phyloP scores from a whole-genome alignment of 2,888 invertebrate genomes.

The Platycheirus rosarum region DNA sequence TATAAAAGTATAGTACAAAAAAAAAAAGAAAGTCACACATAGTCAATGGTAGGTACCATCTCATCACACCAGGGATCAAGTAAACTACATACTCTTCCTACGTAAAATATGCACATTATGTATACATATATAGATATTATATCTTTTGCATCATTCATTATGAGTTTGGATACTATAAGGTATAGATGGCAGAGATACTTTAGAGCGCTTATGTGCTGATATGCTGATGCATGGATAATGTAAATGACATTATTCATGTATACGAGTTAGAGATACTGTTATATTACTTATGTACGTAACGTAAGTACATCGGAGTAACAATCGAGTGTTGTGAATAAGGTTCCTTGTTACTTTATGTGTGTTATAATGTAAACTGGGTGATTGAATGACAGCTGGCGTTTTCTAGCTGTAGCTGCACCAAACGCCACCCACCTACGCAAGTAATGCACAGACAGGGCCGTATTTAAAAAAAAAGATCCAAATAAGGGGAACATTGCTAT shows the following conservation, averaged over 20 bases:
- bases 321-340: slow-evolving; percentile 25
- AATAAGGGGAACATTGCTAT: not conserved
- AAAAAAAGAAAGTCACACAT: slow-evolving; percentile 19
- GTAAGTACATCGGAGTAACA: slow-evolving; percentile 23
- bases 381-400: slow-evolving; percentile 68
- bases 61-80: slow-evolving; percentile 23
- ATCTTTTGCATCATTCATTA: slow-evolving; percentile 52
- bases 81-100: slow-evolving; percentile 26
- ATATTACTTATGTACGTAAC: not conserved
- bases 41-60: not conserved
- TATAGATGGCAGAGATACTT: not conserved
- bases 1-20: not conserved
- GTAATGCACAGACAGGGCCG: slow-evolving; percentile 2
- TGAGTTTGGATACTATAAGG: slow-evolving; percentile 27
- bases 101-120: slow-evolving; percentile 58
- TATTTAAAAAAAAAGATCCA: not conserved
- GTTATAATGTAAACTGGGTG: slow-evolving; percentile 58
- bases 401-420: slow-evolving; percentile 2
- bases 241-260: slow-evolving; percentile 56
- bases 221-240: slow-evolving; percentile 36
- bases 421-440: slow-evolving; percentile 20
- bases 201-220: slow-evolving; percentile 18
- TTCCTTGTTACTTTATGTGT: slow-evolving; percentile 52
- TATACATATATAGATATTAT: slow-evolving; percentile 29
- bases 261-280: slow-evolving; percentile 39